phyloP scores from a whole-genome alignment of 2,888 invertebrate genomes.

The Ornithoptera alexandrae region DNA sequence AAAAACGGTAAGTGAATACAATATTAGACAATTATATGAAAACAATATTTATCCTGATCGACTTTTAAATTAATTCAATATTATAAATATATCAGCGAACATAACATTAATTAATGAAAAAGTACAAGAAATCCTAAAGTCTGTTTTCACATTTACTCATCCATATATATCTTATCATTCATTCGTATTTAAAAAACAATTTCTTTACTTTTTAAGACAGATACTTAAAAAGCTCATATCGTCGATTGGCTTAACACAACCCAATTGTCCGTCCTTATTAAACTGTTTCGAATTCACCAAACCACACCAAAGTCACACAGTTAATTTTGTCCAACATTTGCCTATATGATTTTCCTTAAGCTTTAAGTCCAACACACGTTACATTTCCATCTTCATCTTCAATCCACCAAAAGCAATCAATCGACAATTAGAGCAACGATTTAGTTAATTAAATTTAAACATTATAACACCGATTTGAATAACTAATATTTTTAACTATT shows the following conservation, averaged over 20 bases:
- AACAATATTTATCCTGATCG: neutral
- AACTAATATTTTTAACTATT: slow-evolving; percentile 7
- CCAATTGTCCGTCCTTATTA: neutral
- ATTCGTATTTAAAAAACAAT: neutral
- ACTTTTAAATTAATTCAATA: neutral
- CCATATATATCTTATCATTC: neutral
- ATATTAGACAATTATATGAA: neutral
- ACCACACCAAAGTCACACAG: too few relatives aligned
- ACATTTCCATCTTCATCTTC: neutral
- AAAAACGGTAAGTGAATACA: neutral
- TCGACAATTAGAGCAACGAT: neutral
- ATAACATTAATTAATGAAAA: neutral
- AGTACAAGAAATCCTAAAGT: neutral
- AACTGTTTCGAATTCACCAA: neutral
- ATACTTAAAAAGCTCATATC: neutral
- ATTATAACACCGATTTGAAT: slow-evolving; percentile 7
- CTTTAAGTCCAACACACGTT: neutral
- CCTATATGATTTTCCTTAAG: neutral
- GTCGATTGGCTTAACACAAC: neutral
- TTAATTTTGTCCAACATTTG: neutral
- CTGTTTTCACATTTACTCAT: neutral
- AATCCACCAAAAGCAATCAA: neutral
- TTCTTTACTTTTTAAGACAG: neutral
- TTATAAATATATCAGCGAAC: neutral
- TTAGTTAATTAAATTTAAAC: slow-evolving; percentile 2